A percentile compares a stretch with the other conserved stretches of the same genome.
Conservation (phyloP, 2,797 vertebrate genomes). For the Poecilia gillii region DNA sequence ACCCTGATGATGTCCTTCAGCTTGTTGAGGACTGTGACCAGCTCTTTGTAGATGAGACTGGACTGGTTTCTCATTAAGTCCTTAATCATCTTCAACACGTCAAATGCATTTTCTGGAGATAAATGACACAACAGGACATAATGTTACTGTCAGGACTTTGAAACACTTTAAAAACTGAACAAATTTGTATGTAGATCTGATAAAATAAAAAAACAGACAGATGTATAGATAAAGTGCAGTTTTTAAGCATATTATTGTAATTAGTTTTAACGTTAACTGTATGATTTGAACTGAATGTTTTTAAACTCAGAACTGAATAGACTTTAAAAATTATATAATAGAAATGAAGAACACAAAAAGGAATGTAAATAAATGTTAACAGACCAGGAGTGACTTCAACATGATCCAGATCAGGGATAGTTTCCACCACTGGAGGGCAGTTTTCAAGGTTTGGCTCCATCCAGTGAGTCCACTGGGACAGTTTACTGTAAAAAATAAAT, state of each 20-base stretch:
- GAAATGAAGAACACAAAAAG: not conserved
- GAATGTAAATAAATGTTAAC: conserved; percentile 14
- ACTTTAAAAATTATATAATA: not conserved
- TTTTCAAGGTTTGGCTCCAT: conserved; percentile 56
- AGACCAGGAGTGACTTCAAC: conserved; percentile 74
- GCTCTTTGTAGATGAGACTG: conserved; percentile 70
- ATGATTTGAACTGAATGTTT: too few relatives aligned
- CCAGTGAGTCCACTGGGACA: conserved; percentile 71
- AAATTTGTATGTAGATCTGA: not conserved
- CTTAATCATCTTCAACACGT: conserved; percentile 83
- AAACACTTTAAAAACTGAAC: not conserved
- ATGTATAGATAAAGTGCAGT: not conserved
- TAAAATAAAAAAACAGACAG: not conserved
- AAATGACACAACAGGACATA: not conserved
- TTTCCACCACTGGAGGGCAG: conserved; percentile 72
- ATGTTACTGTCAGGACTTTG: not conserved
- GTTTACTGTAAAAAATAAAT: conserved; percentile 58
- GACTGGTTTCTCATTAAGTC: conserved; percentile 73
- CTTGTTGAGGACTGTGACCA: conserved; percentile 82
- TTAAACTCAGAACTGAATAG: too few relatives aligned
- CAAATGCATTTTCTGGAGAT: conserved; percentile 82
- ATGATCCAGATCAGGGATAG: conserved; percentile 73
- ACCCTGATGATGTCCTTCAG: conserved; percentile 75
- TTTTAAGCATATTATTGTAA: not conserved
- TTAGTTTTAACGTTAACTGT: not conserved